Base-by-base conservation (phyloP, 2,888 invertebrate genomes). In the Heliconius cydno region DNA sequence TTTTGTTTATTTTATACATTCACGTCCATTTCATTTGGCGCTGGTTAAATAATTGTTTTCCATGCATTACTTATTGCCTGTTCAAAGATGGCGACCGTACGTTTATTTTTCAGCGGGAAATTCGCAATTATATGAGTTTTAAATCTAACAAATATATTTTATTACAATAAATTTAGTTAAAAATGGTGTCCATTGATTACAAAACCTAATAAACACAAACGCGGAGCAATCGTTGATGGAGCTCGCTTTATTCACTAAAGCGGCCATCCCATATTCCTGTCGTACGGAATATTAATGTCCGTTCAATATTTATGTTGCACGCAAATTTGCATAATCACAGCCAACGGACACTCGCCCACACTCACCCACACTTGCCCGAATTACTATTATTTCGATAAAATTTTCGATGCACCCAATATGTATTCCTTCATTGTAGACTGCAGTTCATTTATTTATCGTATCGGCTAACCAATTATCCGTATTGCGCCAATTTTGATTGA, bases 321-420 rank as follows among this genome's bases (percentile, higher is more conserved):
- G 89, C 91, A 92, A 92, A 94, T 95, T 94, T 95, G 92, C 94
- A 95, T 94, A 94, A 95, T 95, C 94, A 94, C 92, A 86, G 91
- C 87, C 92, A 88, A 90, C 87, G 91, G 90, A 90, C 90, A 89
- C 90, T 88, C 91, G 89, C 90, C 88, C 87, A 89, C n/a, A 60
- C 60, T n/a, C 52, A 3, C 87, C 88, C 87, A 89, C 87, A 86
- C 88, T 88, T 89, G 87, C 84, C 83, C 86, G 88, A 90, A 90
- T 90, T 88, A 92, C 92, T 92, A 93, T 94, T 90, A 92, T 92
- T 92, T 87, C 89, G 91, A 90, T 91, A 89, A 92, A 92, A 92
- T 92, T 90, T 84, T 88, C 93, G 90, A 84, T 86, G 91, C 87
- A 87, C 83, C 84, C 83, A 86, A 84, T 84, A 84, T 83, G 83